These are phyloP conservation scores for Actinemys pallida DNA, from an alignment of 2,113 vertebrate genomes.

Conservation along the genomic window DNA sequence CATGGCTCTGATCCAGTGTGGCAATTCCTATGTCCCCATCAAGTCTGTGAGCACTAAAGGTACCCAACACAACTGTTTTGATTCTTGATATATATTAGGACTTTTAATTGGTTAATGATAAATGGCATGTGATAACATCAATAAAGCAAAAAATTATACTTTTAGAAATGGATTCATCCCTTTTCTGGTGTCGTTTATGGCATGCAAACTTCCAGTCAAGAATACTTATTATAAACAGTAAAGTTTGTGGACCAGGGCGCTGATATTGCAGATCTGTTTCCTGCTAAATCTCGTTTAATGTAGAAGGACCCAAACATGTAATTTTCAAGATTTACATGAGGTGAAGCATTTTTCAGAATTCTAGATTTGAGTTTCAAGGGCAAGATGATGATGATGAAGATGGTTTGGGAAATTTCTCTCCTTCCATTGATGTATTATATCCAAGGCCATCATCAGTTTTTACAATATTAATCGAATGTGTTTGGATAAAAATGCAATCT, in stretches of 20 bases:
- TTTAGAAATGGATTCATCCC: not conserved
- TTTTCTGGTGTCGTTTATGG: not conserved
- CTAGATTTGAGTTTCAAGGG: not conserved
- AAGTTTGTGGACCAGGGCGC: not conserved
- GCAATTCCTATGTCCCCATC: not conserved
- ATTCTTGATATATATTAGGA: not conserved
- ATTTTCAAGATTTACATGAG: not conserved
- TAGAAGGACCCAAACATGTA: not conserved
- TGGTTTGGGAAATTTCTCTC: not conserved
- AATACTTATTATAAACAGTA: not conserved
- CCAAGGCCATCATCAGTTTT: not conserved
- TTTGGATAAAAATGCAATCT: not conserved
- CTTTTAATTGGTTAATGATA: not conserved
- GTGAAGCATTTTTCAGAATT: not conserved
- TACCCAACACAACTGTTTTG: not conserved
- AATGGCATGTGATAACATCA: not conserved
- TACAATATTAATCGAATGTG: not conserved
- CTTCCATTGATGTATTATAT: not conserved
- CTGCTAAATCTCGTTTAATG: not conserved
- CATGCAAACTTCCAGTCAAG: not conserved
- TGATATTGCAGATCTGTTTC: not conserved
- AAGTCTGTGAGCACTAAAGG: not conserved
- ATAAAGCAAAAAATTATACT: not conserved
- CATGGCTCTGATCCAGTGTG: not conserved
- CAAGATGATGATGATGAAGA: not conserved